Evolutionary conservation across 2,797 vertebrate genomes (phyloP), one percentile per base, ranked within the genome.

Genomic region (Oryzias dopingdopingensis): DNA sequence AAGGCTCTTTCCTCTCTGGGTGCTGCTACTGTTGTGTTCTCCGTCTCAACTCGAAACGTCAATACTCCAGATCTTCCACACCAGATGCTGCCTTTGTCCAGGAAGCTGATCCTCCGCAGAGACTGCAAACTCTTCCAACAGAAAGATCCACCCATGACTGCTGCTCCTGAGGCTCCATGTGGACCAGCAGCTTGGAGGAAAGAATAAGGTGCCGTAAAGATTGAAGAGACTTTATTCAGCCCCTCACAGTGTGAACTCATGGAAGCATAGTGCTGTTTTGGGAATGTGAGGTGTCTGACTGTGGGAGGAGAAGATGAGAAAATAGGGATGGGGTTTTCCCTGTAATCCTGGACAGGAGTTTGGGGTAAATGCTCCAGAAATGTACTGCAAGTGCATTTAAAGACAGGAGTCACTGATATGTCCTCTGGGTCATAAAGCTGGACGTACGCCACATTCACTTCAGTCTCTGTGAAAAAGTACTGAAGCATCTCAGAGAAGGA

Each of bases 361-460:
- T 77, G 49, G 41, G 72, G 60, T 29, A 63, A 67, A 17, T 79
- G 75, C 50, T 83, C 55, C 29, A 63, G 64, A 23, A 84, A 75
- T 14, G 94, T 83, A 4, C 89, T 90, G 53, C 93, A 90, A 55
- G 93, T 81, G 65, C 86, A 88, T 42, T 95, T 92, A 0, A 92
- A 94, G 61, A 86, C 84, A 65, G 94, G 91, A 0, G 91, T 84
- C 52, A 92, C 80, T 0, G 92, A 92, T 60, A 92, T 70, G 0
- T 82, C 72, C 12, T 65, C 32, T 37, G 46, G 76, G 44, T 83
- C 46, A n/a, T 42, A 74, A 54, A 84, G 23, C 1, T 60, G 54
- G 24, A 79, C 41, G 18, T 62, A 48, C 23, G 24, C 32, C 41
- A 63, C 42, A 40, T 65, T 49, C 24, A 48, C 8, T 42, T 76